These are phyloP conservation scores for Diorhabda elongata DNA, from an alignment of 1,140 invertebrate species.

Conservation along the genomic window DNA sequence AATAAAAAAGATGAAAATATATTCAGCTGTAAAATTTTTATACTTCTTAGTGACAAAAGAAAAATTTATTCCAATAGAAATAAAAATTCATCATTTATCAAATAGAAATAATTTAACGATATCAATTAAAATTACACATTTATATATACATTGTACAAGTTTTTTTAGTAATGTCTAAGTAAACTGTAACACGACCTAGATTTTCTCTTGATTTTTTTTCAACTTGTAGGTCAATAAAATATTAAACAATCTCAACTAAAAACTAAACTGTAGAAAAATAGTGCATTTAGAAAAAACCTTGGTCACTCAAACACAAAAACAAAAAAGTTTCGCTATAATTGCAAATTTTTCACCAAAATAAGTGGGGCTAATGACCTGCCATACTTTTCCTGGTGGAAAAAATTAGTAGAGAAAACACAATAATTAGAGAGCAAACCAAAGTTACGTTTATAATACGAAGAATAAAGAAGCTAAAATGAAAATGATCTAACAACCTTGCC, in stretches of 20 bases:
- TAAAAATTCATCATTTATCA: conserved; percentile 17
- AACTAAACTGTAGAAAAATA: conserved; percentile 19
- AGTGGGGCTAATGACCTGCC: too few species aligned
- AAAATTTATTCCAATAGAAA: conserved; percentile 20
- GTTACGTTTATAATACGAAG: too few species aligned
- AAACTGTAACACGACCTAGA: background rate
- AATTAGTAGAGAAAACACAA: too few species aligned
- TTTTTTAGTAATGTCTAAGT: conserved; percentile 16
- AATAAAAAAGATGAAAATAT: conserved; percentile 16
- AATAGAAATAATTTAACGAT: conserved; percentile 22
- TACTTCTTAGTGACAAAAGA: conserved; percentile 18
- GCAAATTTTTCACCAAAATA: too few species aligned
- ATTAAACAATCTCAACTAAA: conserved; percentile 18
- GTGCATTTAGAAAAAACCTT: conserved; percentile 11
- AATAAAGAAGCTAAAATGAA: too few species aligned
- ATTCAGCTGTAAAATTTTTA: conserved; percentile 15
- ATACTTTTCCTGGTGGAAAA: too few species aligned
- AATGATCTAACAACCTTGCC: too few species aligned
- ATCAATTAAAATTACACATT: conserved; percentile 21
- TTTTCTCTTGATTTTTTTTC: background rate
- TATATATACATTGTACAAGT: conserved; percentile 24
- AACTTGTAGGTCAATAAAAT: background rate
- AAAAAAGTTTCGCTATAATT: too few species aligned
- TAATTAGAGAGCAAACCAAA: too few species aligned
- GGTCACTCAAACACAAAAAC: conserved; percentile 13